phyloP scores from a whole-genome alignment of 1,140 invertebrate species.

The Microplitis mediator region DNA sequence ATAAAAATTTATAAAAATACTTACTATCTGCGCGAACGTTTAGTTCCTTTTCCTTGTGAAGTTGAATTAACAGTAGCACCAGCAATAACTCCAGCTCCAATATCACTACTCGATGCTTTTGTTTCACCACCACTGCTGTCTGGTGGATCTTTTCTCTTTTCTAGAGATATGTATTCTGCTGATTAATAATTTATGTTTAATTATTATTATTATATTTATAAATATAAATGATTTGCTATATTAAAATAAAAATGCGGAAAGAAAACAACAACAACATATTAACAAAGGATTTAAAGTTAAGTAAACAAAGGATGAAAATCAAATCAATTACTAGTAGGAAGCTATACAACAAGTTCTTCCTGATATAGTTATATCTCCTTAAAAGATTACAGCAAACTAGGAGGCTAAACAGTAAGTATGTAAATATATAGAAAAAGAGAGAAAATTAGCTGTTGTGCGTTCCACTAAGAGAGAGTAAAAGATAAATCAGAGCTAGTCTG shows the following conservation, averaged over 20 bases:
- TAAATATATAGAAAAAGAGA: too few species aligned
- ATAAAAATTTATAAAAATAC: constrained; percentile 53
- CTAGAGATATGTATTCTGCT: constrained; percentile 66
- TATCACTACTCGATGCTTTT: constrained; percentile 73
- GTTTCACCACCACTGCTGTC: constrained; percentile 71
- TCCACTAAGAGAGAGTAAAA: not conserved
- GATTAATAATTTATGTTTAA: constrained; percentile 41
- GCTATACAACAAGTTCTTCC: constrained; percentile 1
- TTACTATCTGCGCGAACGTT: constrained; percentile 80
- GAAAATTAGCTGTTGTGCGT: not conserved
- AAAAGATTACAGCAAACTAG: constrained; percentile 37
- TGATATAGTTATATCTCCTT: constrained; percentile 43
- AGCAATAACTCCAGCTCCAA: constrained; percentile 59
- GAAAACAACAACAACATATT: not conserved
- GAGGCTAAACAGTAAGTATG: too few species aligned
- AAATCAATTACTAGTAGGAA: constrained; percentile 47
- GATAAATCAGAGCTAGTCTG: constrained; percentile 36
- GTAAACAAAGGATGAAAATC: constrained; percentile 41
- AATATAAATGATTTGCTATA: not conserved
- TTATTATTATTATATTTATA: not conserved
- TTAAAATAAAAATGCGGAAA: not conserved
- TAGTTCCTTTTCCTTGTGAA: constrained; percentile 67
- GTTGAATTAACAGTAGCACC: constrained; percentile 65
- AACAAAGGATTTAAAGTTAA: constrained; percentile 28
- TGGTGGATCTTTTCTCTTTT: constrained; percentile 86